Percentiles rank a stretch among this genome's conserved stretches.
Conservation (phyloP, 1,140 invertebrate species). For the Sycobia sp. region DNA sequence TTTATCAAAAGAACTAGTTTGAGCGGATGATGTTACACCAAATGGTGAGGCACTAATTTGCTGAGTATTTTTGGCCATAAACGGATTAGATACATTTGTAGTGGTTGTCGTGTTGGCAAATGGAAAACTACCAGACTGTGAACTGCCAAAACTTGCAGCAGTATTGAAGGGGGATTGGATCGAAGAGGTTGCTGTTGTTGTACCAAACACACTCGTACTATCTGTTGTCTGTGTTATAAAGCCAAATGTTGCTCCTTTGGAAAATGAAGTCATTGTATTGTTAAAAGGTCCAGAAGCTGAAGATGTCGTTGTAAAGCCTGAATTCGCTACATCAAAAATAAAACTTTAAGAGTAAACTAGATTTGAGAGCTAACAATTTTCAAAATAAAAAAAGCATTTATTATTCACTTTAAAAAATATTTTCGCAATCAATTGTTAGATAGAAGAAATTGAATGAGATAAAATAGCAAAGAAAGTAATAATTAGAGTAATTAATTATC, state of each 20-base stretch:
- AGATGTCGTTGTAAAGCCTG: background rate
- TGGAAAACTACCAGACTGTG: constrained; percentile 11
- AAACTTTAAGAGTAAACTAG: no score
- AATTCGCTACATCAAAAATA: background rate
- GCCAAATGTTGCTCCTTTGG: constrained; percentile 1
- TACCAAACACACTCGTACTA: constrained; percentile 12
- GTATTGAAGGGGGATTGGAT: constrained; percentile 28
- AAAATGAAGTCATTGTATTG: background rate
- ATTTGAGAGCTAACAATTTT: no score
- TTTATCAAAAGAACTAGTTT: constrained; percentile 39
- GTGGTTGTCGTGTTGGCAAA: background rate
- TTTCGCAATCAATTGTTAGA: no score
- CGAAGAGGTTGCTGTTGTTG: background rate
- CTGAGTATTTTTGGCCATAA: background rate
- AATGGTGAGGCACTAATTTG: constrained; percentile 31
- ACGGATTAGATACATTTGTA: background rate
- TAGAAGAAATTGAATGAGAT: no score
- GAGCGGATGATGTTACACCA: constrained; percentile 7
- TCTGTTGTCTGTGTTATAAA: background rate
- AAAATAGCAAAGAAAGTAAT: no score
- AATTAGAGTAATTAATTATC: no score
- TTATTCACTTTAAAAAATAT: no score
- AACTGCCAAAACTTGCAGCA: constrained; percentile 27
- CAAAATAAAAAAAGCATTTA: no score
- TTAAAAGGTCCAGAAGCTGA: background rate